Base-by-base conservation (phyloP, 2,113 vertebrate species). In the Indri indri region DNA sequence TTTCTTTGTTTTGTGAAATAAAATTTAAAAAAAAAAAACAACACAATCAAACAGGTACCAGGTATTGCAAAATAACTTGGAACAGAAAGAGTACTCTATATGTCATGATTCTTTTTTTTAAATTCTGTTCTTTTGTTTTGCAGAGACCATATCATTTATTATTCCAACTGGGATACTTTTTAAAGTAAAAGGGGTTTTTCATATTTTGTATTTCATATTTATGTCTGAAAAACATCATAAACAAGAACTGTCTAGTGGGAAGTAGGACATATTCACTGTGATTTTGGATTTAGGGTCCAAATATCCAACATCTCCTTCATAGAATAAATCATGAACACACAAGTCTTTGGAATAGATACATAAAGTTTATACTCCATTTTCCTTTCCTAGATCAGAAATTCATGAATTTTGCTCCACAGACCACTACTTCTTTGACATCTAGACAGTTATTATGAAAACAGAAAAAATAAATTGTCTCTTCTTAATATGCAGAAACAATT, bases 251-350 rank as follows among this genome's bases (percentile, higher is more conserved):
- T 70, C 77, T 71, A 76, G 25, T 47, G 18, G 50, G 84, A 93
- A 65, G 11, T 20, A 80, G 50, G 74, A 65, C 79, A 74, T 93
- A 71, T 83, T 94, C 82, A 65, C 79, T 71, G 25, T 65, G 83
- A 91, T 59, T 96, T 83, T 82, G 73, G 50, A 96, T 89, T 97
- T 90, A 96, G 47, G 32, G 82, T 73, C 61, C 66, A 97, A 87
- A 88, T 90, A 90, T 90, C 93, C 47, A 97, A 71, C 32, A 95
- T 92, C 14, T 87, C 50, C n/a, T 79, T 90, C 87, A 87, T 42
- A 95, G 52, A 90, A 87, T 97, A 96, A 95, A 91, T 96, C 96
- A 93, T 71, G 50, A 96, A 54, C 37, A 6, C 9, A 42, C 1
- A 37, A 5, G 18, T 80, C 12, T 92, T 87, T 91, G 27, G 50